phyloP scores from a whole-genome alignment of 2,113 vertebrate genomes.

The Poeciliopsis occidentalis region DNA sequence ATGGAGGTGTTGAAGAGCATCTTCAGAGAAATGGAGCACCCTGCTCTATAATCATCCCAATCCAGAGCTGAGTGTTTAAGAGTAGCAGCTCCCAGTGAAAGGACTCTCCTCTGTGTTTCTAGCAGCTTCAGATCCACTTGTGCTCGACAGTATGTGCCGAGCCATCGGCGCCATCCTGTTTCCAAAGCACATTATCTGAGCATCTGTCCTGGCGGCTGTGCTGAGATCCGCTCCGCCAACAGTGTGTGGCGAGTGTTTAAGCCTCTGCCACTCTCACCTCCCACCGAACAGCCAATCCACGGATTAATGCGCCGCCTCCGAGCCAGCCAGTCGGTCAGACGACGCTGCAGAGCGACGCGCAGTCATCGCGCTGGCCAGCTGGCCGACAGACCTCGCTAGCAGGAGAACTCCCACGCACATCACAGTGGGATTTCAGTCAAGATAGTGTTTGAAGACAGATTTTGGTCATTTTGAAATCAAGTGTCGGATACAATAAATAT shows the following conservation, averaged over 20 bases:
- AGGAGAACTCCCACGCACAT: constrained; percentile 32
- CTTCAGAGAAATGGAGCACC: neutral
- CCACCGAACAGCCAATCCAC: constrained; percentile 56
- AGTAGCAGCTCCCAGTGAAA: neutral
- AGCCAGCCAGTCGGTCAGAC: constrained; percentile 26
- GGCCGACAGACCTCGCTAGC: constrained; percentile 14
- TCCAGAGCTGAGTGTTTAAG: neutral
- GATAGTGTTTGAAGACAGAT: constrained; percentile 9
- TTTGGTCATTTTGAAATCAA: constrained; percentile 12
- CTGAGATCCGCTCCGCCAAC: constrained; percentile 55
- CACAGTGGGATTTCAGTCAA: constrained; percentile 15
- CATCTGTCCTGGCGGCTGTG: constrained; percentile 64
- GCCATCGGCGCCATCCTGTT: constrained; percentile 38
- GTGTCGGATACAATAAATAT: neutral
- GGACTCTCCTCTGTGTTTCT: constrained; percentile 7
- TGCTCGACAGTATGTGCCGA: constrained; percentile 37
- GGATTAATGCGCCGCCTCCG: constrained; percentile 39
- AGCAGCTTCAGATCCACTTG: constrained; percentile 27
- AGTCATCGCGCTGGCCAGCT: neutral
- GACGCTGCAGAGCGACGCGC: neutral
- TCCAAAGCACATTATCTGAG: constrained; percentile 62
- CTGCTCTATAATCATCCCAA: neutral
- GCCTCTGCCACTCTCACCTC: constrained; percentile 59
- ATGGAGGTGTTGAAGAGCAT: neutral
- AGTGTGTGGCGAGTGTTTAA: constrained; percentile 44